A percentile compares a stretch with the other conserved stretches of the same genome.
Evolutionary conservation across 2,113 vertebrate genomes (phyloP).

Genomic region (Neoarius graeffei): DNA sequence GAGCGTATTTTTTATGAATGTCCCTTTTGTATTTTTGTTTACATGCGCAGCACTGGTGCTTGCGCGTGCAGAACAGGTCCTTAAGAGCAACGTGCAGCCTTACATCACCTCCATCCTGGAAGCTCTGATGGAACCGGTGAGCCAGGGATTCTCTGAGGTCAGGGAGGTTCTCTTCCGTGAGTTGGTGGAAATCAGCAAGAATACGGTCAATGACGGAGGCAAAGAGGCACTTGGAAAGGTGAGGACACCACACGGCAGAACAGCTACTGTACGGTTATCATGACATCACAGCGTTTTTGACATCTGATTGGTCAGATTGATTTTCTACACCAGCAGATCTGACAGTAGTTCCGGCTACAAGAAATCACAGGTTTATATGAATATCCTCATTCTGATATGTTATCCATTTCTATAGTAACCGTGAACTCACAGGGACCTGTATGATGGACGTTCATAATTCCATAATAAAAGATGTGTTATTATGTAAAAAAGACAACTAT

Average conservation of each 20-base stretch:
- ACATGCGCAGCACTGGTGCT: constrained; percentile 64
- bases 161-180: constrained; percentile 91
- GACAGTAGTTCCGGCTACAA: neutral
- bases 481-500: neutral
- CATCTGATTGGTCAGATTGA: neutral
- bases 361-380: neutral
- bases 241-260: constrained; percentile 50
- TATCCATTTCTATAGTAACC: neutral
- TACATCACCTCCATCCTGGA: constrained; percentile 95
- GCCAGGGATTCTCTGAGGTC: constrained; percentile 90
- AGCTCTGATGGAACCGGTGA: constrained; percentile 93
- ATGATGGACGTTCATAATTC: neutral
- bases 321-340: neutral
- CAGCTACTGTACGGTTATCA: neutral
- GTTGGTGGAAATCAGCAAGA: constrained; percentile 92
- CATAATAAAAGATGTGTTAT: neutral
- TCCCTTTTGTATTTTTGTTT: neutral
- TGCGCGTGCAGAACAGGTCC: constrained; percentile 84
- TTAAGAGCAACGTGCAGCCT: constrained; percentile 85
- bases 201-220: constrained; percentile 83
- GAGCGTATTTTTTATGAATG: neutral
- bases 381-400: neutral
- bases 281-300: neutral
- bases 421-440: neutral
- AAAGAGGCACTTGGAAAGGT: constrained; percentile 86